Evolutionary conservation across 2,113 vertebrate species (phyloP).

Genomic region (Calyptomena viridis): DNA sequence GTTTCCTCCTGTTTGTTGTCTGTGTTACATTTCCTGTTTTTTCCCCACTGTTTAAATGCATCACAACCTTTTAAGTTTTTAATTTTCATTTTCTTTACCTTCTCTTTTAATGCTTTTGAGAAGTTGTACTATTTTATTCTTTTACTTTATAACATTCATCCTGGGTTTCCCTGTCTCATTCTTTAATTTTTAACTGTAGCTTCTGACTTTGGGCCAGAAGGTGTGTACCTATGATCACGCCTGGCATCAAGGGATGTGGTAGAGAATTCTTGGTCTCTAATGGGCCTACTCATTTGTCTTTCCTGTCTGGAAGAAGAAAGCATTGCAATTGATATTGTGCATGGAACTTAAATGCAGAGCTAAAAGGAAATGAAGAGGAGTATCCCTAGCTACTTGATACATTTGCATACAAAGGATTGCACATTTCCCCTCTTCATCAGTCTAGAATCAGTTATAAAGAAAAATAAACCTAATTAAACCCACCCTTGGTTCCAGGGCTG

Average conservation of each 20-base stretch:
- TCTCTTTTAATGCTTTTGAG: neutral
- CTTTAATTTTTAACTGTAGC: neutral
- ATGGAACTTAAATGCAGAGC: neutral
- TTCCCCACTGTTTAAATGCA: neutral
- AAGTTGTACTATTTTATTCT: neutral
- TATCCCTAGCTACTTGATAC: neutral
- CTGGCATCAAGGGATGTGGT: neutral
- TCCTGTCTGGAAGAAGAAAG: neutral
- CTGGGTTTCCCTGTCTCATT: neutral
- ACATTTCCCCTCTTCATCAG: neutral
- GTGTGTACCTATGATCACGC: neutral
- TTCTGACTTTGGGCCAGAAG: neutral
- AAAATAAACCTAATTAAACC: neutral
- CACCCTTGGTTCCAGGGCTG: neutral
- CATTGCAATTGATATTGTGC: neutral
- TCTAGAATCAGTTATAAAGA: neutral
- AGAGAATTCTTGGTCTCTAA: neutral
- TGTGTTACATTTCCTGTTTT: neutral
- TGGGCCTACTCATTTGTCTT: neutral
- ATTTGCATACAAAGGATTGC: neutral
- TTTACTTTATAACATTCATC: neutral
- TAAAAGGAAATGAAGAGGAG: neutral
- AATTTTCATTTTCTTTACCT: neutral
- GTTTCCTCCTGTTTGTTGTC: neutral
- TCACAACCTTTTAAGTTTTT: neutral